phyloP scores from a whole-genome alignment of 2,113 vertebrate species.

The Isichthys henryi region DNA sequence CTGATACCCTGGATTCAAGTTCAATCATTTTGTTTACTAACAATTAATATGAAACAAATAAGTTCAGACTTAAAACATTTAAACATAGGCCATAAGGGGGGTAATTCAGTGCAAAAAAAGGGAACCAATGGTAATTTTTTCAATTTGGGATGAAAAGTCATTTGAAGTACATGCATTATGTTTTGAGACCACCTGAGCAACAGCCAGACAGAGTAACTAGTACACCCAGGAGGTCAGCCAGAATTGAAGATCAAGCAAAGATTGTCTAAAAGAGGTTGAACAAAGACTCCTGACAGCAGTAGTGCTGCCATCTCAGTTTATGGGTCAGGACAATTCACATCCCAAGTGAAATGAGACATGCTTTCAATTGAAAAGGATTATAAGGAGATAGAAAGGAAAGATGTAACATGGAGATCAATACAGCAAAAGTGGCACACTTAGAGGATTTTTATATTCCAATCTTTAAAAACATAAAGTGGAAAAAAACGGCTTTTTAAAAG shows the following conservation, averaged over 20 bases:
- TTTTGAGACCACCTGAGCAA: neutral
- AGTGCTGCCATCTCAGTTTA: neutral
- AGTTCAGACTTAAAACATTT: neutral
- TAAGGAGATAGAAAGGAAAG: neutral
- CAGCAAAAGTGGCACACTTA: neutral
- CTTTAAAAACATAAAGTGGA: neutral
- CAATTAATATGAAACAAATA: neutral
- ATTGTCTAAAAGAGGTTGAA: neutral
- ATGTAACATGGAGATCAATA: conserved; percentile 11
- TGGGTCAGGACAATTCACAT: neutral
- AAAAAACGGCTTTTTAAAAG: neutral
- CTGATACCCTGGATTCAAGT: neutral
- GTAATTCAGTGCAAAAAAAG: neutral
- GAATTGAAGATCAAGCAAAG: neutral
- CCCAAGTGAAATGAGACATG: neutral
- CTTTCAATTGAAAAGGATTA: neutral
- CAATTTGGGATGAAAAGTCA: neutral
- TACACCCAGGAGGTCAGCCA: neutral
- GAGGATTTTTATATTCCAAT: neutral
- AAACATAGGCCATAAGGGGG: neutral
- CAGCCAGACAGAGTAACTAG: neutral
- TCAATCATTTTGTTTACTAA: neutral
- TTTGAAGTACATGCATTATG: neutral
- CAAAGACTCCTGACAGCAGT: neutral
- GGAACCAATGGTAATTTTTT: neutral